A percentile compares a stretch with the other conserved stretches of the same genome.
Evolutionary conservation across 2,888 invertebrate species (phyloP).

Genomic region (Ecliptopera silaceata): DNA sequence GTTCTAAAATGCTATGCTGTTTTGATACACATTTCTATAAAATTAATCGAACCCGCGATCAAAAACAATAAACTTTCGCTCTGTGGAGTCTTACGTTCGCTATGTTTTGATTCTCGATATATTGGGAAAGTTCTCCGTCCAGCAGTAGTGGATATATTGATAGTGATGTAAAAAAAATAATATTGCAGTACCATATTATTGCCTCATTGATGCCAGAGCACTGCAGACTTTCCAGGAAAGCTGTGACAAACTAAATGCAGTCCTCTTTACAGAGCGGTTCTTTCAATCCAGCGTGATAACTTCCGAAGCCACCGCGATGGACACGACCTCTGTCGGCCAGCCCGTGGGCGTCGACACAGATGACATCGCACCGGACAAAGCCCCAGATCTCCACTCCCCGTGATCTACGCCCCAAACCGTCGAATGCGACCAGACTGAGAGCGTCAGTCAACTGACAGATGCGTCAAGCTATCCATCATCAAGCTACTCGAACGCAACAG

Average conservation of each 20-base stretch:
- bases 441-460: conserved; percentile 23
- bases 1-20: no score
- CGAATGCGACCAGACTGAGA: conserved; percentile 35
- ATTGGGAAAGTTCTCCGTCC: no score
- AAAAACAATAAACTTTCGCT: no score
- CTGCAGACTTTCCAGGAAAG: conserved; percentile 6
- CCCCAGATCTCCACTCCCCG: conserved; percentile 76
- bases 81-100: no score
- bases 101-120: no score
- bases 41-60: no score
- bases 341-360: conserved; percentile 61
- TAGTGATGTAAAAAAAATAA: no score
- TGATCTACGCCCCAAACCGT: conserved; percentile 55
- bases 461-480: conserved; percentile 21
- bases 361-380: conserved; percentile 74
- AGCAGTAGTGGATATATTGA: not conserved
- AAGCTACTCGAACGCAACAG: conserved; percentile 36
- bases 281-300: conserved; percentile 85
- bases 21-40: not conserved
- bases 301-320: conserved; percentile 82
- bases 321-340: conserved; percentile 65
- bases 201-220: not conserved
- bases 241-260: conserved; percentile 37
- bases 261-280: conserved; percentile 79
- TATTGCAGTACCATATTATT: not conserved